Conservation (phyloP, 2,888 invertebrate genomes). For the Melanophora roralis region DNA sequence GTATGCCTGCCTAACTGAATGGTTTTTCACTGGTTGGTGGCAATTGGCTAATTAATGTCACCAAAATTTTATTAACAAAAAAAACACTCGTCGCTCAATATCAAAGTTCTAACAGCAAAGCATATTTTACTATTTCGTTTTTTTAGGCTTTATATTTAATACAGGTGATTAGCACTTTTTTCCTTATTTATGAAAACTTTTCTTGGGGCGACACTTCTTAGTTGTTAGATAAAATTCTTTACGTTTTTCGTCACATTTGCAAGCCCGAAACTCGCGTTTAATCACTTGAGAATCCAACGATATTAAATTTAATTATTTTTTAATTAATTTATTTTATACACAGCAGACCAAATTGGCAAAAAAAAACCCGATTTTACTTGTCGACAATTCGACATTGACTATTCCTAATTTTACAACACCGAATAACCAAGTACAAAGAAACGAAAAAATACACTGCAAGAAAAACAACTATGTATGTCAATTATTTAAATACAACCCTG, state of each 20-base stretch:
- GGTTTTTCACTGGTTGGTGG: slow-evolving; percentile 32
- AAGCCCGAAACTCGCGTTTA: not conserved
- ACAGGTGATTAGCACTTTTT: slow-evolving; percentile 49
- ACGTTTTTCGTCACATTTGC: not conserved
- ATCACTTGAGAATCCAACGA: not conserved
- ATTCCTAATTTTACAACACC: slow-evolving; percentile 49
- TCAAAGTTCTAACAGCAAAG: slow-evolving; percentile 3
- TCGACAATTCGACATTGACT: slow-evolving; percentile 61
- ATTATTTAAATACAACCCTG: slow-evolving; percentile 11
- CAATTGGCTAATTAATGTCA: slow-evolving; percentile 35
- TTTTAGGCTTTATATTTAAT: slow-evolving; percentile 16
- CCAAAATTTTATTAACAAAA: slow-evolving; percentile 32
- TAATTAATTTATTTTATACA: slow-evolving; percentile 12
- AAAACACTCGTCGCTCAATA: not conserved
- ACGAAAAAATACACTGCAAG: slow-evolving; percentile 31
- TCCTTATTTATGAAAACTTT: slow-evolving; percentile 8
- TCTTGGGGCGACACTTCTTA: not conserved
- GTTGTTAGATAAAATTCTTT: not conserved
- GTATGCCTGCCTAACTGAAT: slow-evolving; percentile 38
- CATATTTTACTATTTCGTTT: not conserved
- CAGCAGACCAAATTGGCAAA: not conserved
- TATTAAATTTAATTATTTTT: not conserved
- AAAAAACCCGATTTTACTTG: slow-evolving; percentile 54
- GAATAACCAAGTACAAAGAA: slow-evolving; percentile 35
- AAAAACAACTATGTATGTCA: not conserved